phyloP scores from a whole-genome alignment of 2,113 vertebrate genomes.

The Nesogale talazaci region DNA sequence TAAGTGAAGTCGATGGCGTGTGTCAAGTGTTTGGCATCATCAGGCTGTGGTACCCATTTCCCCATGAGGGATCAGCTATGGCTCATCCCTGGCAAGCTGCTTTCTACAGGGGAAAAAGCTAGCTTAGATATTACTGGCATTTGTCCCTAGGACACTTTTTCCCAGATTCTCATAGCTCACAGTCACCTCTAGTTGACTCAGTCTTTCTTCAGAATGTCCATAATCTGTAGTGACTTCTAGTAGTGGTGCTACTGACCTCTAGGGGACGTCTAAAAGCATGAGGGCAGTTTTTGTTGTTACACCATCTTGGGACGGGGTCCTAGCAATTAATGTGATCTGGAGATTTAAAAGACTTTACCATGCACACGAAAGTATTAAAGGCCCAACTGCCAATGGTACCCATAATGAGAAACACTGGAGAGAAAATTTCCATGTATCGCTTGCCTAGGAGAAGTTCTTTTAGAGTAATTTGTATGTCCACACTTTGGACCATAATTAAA shows the following conservation, averaged over 20 bases:
- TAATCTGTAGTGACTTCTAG: neutral
- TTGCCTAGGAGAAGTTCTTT: too few species aligned
- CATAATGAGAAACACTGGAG: neutral
- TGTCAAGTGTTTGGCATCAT: neutral
- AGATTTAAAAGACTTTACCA: neutral
- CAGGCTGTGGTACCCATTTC: neutral
- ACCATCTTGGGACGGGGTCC: neutral
- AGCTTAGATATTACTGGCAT: neutral
- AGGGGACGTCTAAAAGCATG: neutral
- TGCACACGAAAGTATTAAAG: too few species aligned
- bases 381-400: neutral
- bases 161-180: neutral
- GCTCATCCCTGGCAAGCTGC: neutral
- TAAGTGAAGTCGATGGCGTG: neutral
- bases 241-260: neutral
- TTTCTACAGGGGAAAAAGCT: neutral
- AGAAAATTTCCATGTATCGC: neutral
- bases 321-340: neutral
- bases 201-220: neutral
- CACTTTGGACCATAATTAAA: too few species aligned
- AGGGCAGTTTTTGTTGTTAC: neutral
- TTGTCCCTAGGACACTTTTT: neutral
- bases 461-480: too few species aligned
- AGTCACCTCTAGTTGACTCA: neutral
- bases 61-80: neutral